Evolutionary conservation across 2,113 vertebrate genomes (phyloP).

Genomic region (Hippopotamus amphibius): DNA sequence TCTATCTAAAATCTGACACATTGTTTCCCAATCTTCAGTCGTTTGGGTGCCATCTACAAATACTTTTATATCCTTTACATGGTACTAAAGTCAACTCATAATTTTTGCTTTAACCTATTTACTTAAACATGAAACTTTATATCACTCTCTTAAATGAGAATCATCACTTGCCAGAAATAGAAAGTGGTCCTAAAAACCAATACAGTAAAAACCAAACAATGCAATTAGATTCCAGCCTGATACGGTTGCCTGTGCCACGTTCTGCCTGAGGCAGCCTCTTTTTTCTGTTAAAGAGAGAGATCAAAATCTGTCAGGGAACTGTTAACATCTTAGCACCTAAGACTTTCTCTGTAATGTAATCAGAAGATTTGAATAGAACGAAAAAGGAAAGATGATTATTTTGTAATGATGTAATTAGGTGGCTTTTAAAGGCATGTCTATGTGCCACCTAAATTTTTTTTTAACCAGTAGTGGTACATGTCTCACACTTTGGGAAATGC

Average conservation of each 20-base stretch:
- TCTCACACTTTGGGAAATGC: background rate
- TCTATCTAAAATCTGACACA: background rate
- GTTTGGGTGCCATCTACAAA: background rate
- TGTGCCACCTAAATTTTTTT: background rate
- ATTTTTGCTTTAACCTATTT: background rate
- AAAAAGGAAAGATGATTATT: conserved; percentile 1
- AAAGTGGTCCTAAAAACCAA: conserved; percentile 6
- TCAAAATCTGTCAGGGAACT: background rate
- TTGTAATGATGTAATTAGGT: background rate
- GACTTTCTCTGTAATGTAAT: background rate
- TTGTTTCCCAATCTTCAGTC: background rate
- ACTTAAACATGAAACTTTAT: conserved; percentile 17
- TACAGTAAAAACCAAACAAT: background rate
- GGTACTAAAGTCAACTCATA: background rate
- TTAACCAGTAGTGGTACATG: background rate
- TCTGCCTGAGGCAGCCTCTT: background rate
- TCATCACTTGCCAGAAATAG: background rate
- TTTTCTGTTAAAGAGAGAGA: background rate
- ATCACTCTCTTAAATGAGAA: background rate
- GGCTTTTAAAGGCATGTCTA: background rate
- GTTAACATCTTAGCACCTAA: conserved; percentile 18
- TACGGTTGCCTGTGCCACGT: background rate
- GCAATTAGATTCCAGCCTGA: background rate
- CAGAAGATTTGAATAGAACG: background rate
- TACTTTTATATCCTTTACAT: background rate